Base-by-base conservation (phyloP, 1,140 invertebrate genomes). In the Anthonomus grandis region DNA sequence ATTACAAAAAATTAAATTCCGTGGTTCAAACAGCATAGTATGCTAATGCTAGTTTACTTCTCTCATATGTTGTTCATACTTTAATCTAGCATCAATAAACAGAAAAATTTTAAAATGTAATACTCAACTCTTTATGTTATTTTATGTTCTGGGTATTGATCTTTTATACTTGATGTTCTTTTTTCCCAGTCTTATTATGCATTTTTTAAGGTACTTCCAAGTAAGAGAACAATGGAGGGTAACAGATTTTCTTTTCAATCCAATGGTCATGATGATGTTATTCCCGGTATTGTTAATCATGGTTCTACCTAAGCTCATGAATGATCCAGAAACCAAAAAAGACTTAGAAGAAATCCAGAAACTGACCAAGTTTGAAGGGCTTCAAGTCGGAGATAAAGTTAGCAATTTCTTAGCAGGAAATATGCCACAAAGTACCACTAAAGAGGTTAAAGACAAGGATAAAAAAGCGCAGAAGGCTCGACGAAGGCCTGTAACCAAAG, bases 181-280 rank as follows among this genome's bases (percentile, higher is more conserved):
- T n/a, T n/a, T n/a, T n/a, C n/a, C n/a, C n/a, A n/a, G n/a, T n/a
- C n/a, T n/a, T n/a, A n/a, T n/a, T n/a, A n/a, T n/a, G n/a, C n/a
- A n/a, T 47, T 15, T 24, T 52, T 50, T 46, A 9, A 86, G 88
- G 65, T 98, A 96, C 78, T 98, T 98, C 75, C 93, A 97, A 78
- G 76, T 87, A 12, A 76, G 95, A 47, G 95, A 98, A 72, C 93
- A 97, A 68, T 96, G 94, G 94, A 83, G 93, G 67, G 79, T 92
- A 4, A 96, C 93, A 8, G 95, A 98, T 75, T 92, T 98, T 67
- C 72, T 98, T 1, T 92, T 97, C 69, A 97, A 93, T 77, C 95
- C 95, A 31, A 97, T 97, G 95, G 90, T 98, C 1, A 80, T 98
- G 48, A 98, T 97, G 89, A 98, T 98, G 94, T 84, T 97, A 19